These are phyloP conservation scores for Temnothorax nylanderi DNA, from an alignment of 1,140 invertebrate genomes.

Conservation along the genomic window DNA sequence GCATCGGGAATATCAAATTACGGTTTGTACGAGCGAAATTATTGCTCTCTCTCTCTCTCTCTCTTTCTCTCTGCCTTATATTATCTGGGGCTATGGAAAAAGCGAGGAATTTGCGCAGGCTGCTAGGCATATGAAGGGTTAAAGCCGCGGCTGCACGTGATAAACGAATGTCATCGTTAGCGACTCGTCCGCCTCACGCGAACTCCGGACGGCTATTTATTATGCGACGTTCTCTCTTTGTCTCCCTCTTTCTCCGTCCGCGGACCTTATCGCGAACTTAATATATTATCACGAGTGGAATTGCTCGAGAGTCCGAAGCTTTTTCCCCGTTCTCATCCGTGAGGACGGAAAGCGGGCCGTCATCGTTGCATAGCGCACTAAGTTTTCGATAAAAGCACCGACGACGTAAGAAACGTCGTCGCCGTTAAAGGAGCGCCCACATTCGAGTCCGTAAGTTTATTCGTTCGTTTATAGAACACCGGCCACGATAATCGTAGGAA, in stretches of 20 bases:
- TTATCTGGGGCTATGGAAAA: slow-evolving; percentile 16
- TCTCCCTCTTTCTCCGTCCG: neutral
- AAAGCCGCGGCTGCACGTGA: slow-evolving; percentile 40
- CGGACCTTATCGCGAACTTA: slow-evolving; percentile 42
- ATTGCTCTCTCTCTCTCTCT: neutral
- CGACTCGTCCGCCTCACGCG: neutral
- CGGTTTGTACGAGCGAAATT: slow-evolving; percentile 22
- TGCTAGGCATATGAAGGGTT: slow-evolving; percentile 36
- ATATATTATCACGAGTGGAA: slow-evolving; percentile 51
- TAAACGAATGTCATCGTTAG: slow-evolving; percentile 57
- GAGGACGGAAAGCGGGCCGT: neutral
- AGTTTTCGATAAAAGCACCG: slow-evolving; percentile 46
- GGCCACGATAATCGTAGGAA: neutral
- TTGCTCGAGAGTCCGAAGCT: neutral
- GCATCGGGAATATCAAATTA: slow-evolving; percentile 49
- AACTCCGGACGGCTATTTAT: slow-evolving; percentile 35
- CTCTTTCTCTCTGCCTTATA: neutral
- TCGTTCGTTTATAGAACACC: slow-evolving; percentile 15
- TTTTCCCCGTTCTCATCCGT: neutral
- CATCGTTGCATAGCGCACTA: slow-evolving; percentile 23
- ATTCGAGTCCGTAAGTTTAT: slow-evolving; percentile 3
- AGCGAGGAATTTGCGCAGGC: neutral
- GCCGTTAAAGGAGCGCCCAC: slow-evolving; percentile 33
- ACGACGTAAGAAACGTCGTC: neutral
- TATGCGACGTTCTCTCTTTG: slow-evolving; percentile 31